Evolutionary conservation across 2,888 invertebrate genomes (phyloP), one percentile per base, ranked within the genome.

Genomic region (Trachelus iudaicus): DNA sequence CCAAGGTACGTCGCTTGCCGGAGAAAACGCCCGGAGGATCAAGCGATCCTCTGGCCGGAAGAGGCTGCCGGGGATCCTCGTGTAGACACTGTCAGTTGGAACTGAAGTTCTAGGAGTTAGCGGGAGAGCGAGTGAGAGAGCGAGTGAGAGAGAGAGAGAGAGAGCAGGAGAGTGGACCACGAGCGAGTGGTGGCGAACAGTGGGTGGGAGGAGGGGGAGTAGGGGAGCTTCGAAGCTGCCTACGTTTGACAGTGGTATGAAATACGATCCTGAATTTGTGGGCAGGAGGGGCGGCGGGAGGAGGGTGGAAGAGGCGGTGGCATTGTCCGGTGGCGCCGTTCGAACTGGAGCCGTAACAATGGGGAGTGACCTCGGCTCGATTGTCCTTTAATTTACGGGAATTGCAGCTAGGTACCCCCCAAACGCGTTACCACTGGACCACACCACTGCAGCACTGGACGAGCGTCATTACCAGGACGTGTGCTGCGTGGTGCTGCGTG

Each of bases 361-460:
- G 80, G 85, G 84, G 84, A 86, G 84, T 87, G 87, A 88, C 87
- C 87, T 87, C 85, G 85, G 84, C 87, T 87, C 89, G 88, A 89
- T 89, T 89, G 89, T 89, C 88, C 89, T 89, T 88, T 88, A 89
- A 89, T 89, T 89, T 89, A 89, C 87, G 89, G 86, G 87, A 88
- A 88, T 88, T 85, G 85, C 88, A 81, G 84, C 75, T 23, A 56
- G 56, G 56, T 56, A 23, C 77, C 78, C 77, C 77, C 79, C 79
- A 76, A 74, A 56, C 56, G 56, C 56, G 75, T 73, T 56, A 82
- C 79, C 82, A 80, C 79, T 56, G 79, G 76, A 75, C 68, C 73
- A 75, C 75, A 68, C 71, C 78, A 76, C 75, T 11, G 1, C 34
- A 34, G 34, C 34, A 11, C 34, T 73, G 33, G 73, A 81, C 75